Percentiles rank a stretch among this genome's conserved stretches.
phyloP scores from a whole-genome alignment of 2,797 vertebrate genomes.

The Acridotheres tristis region DNA sequence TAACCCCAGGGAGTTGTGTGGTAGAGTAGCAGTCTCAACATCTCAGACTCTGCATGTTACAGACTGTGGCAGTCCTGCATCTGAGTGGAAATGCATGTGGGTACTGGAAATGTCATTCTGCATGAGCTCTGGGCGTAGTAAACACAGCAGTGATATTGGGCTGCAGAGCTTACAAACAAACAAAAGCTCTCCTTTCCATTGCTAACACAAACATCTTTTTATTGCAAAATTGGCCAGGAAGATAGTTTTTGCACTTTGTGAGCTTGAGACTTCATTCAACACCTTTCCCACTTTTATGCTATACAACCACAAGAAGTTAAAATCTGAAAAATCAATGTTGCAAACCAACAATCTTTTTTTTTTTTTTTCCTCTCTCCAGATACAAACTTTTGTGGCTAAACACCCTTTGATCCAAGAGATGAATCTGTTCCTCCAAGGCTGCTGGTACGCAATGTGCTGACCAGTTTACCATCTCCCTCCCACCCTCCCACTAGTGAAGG shows the following conservation, averaged over 20 bases:
- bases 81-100: background rate
- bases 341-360: background rate
- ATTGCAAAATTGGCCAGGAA: background rate
- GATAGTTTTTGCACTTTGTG: background rate
- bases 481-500: background rate
- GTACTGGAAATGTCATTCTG: background rate
- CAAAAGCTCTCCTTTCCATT: background rate
- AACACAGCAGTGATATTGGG: accelerated
- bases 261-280: background rate
- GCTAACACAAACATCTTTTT: background rate
- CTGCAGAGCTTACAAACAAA: background rate
- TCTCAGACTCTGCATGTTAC: background rate
- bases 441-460: background rate
- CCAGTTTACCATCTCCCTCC: background rate
- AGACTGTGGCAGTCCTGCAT: background rate
- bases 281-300: background rate
- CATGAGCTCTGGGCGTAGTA: background rate
- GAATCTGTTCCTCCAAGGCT: background rate
- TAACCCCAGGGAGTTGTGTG: background rate
- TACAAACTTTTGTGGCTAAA: background rate
- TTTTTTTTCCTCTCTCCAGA: background rate
- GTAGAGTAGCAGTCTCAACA: background rate
- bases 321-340: background rate
- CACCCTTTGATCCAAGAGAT: background rate
- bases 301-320: background rate